A percentile compares a stretch with the other conserved stretches of the same genome.
Conservation (phyloP, 2,113 vertebrate genomes). For the Prietella phreatophila region DNA sequence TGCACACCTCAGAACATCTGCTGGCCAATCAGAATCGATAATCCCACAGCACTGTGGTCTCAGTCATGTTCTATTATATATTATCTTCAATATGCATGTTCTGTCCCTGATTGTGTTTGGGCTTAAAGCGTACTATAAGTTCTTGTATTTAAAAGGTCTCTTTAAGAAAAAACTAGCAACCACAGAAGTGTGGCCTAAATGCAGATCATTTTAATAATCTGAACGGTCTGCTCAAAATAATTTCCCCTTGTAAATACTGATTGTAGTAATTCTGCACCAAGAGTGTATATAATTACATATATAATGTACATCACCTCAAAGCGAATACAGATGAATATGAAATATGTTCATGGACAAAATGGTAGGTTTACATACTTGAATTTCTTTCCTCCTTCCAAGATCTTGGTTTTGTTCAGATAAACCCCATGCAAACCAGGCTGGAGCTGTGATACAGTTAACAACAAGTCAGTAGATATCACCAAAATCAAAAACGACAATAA, state of each 20-base stretch:
- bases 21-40: too few species aligned
- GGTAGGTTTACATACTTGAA: slow-evolving; percentile 72
- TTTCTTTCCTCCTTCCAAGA: slow-evolving; percentile 88
- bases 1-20: too few species aligned
- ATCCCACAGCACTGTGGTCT: too few species aligned
- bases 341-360: background rate
- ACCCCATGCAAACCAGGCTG: slow-evolving; percentile 84
- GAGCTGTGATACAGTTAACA: slow-evolving; percentile 47
- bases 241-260: background rate
- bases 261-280: background rate
- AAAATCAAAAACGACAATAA: background rate
- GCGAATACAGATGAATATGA: background rate
- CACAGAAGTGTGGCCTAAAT: background rate
- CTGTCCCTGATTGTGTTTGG: background rate
- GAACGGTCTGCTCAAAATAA: background rate
- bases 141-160: background rate
- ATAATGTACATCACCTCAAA: background rate
- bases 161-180: background rate
- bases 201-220: background rate
- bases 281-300: background rate
- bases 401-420: slow-evolving; percentile 88
- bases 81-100: background rate
- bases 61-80: background rate
- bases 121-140: background rate
- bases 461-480: background rate